Base-by-base conservation (phyloP, 2,113 vertebrate genomes). In the Camelus bactrianus region DNA sequence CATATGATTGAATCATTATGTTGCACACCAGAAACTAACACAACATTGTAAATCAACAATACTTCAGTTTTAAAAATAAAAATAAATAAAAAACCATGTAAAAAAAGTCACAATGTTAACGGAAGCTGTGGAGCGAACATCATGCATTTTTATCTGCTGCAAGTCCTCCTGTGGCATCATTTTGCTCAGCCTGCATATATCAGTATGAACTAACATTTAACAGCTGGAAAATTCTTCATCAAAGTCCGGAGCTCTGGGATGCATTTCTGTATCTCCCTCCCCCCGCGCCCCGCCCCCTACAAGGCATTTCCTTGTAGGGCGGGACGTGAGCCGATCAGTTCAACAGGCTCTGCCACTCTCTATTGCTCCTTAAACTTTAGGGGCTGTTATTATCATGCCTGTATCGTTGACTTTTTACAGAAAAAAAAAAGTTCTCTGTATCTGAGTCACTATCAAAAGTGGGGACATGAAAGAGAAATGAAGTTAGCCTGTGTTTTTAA, bases 361-460 rank as follows among this genome's bases (percentile, higher is more conserved):
- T 73, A 3, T 22, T 17, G 82, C 17, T 60, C 48, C n/a, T 9
- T 28, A 14, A 4, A 32, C 28, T 79, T 83, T 62, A 84, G 17
- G 58, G 48, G 12, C 38, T 56, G 26, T 13, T 79, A 58, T 35
- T 56, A 24, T 7, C 60, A 52, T 56, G 52, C 8, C 35, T 46
- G 16, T 42, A 38, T 70, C 82, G n/a, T 62, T 73, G 15, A 38
- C 1, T 58, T 81, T 85, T 38, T 54, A 48, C 2, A 35, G 30
- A 3, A 20, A 48, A 32, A 70, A 82, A 54, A 38, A 60, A 90
- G 8, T 35, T 67, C 20, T 65, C 35, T 82, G 3, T 52, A 48
- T 90, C 56, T 95, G 56, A 54, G 28, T 89, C 48, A 77, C 38
- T 50, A 56, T 48, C 48, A 32, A 75, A 88, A 65, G 67, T 6